Percentiles rank a stretch among this genome's conserved stretches.
These are phyloP conservation scores for Melanostoma mellinum DNA, from an alignment of 2,888 invertebrate species.

Conservation along the genomic window DNA sequence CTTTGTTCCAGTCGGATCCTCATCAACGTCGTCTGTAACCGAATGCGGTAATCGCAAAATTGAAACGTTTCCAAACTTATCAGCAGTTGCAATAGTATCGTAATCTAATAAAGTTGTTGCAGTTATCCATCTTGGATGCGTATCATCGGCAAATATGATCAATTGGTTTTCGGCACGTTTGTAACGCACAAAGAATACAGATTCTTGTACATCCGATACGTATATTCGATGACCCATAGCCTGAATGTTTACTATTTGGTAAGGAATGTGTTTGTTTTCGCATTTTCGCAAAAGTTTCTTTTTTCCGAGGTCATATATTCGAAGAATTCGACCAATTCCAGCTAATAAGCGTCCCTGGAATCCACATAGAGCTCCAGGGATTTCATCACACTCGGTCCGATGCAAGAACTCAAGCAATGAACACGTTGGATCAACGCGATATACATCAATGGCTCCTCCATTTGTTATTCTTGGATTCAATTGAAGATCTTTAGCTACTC, in stretches of 20 bases:
- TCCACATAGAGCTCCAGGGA: conserved; percentile 93
- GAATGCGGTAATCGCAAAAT: conserved; percentile 94
- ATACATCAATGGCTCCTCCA: conserved; percentile 94
- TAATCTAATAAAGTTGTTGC: conserved; percentile 96
- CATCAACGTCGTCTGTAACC: conserved; percentile 98
- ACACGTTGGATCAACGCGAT: conserved; percentile 87
- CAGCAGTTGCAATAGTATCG: conserved; percentile 97
- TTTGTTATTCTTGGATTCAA: conserved; percentile 93
- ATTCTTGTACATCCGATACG: conserved; percentile 98
- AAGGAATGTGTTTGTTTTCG: conserved; percentile 98
- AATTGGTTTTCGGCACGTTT: conserved; percentile 97
- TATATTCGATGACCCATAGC: conserved; percentile 97
- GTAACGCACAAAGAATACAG: conserved; percentile 97
- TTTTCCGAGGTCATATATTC: conserved; percentile 98
- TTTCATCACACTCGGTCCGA: conserved; percentile 95
- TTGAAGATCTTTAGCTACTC: conserved; percentile 94
- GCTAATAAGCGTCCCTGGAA: conserved; percentile 96
- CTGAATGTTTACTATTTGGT: conserved; percentile 95
- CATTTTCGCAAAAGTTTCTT: conserved; percentile 98
- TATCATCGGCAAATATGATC: conserved; percentile 99
- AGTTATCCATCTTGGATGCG: conserved; percentile 98
- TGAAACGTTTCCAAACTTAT: conserved; percentile 98
- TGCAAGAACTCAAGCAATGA: conserved; percentile 95
- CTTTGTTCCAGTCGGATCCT: conserved; percentile 99
- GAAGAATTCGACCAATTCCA: conserved; percentile 94